Evolutionary conservation across 1,140 invertebrate genomes (phyloP).

Genomic region (Trichogramma pretiosum): DNA sequence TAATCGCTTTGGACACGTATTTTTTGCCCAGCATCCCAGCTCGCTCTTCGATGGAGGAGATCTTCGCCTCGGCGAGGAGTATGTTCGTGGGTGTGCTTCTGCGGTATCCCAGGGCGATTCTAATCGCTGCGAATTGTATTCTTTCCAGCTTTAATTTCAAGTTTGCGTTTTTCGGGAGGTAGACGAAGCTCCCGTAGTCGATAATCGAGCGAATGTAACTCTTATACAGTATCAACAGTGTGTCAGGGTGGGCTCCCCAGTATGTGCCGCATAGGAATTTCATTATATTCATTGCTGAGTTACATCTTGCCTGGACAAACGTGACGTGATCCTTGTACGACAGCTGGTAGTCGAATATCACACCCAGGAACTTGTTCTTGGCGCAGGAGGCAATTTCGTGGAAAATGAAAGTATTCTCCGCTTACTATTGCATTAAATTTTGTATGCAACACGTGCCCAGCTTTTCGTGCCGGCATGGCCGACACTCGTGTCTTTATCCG

Average conservation of each 20-base stretch:
- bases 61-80: constrained; percentile 7
- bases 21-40: not conserved
- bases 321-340: not conserved
- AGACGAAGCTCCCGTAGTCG: constrained; percentile 11
- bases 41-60: not conserved
- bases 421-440: too few relatives aligned
- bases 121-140: constrained; percentile 5
- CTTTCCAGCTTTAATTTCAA: not conserved
- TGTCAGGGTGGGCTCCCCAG: constrained; percentile 12
- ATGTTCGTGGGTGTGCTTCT: constrained; percentile 3
- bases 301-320: not conserved
- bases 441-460: too few relatives aligned
- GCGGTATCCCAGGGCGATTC: constrained; percentile 3
- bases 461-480: too few relatives aligned
- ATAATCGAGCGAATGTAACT: constrained; percentile 10
- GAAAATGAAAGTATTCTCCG: too few relatives aligned
- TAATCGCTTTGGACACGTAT: not conserved
- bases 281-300: constrained; percentile 7
- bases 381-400: too few relatives aligned
- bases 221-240: constrained; percentile 7
- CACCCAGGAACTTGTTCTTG: constrained; percentile 11
- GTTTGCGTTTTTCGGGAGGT: not conserved
- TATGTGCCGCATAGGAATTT: constrained; percentile 9
- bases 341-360: constrained; percentile 7
- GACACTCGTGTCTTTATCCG: too few relatives aligned